Percentiles rank a stretch among this genome's conserved stretches.
These are phyloP conservation scores for Antigone vipio DNA, from an alignment of 2,113 vertebrate genomes.

Conservation along the genomic window DNA sequence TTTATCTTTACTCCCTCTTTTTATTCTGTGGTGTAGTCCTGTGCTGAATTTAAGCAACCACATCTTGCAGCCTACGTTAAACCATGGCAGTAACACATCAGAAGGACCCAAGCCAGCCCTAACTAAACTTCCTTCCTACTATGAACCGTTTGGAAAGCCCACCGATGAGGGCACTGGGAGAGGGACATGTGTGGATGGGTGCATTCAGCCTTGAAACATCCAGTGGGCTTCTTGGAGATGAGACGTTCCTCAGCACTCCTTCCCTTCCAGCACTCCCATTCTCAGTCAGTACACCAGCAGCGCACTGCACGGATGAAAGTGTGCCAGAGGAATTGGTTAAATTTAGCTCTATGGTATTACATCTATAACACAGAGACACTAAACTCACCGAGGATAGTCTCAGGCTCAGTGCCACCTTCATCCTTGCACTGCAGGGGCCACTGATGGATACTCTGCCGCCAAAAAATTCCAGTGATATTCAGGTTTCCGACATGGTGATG, in stretches of 20 bases:
- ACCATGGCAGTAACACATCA: fast-evolving
- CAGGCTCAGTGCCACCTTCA: background rate
- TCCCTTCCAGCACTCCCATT: background rate
- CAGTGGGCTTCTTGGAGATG: background rate
- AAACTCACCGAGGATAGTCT: background rate
- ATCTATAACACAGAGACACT: background rate
- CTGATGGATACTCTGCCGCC: background rate
- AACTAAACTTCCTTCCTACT: background rate
- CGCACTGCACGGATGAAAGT: background rate
- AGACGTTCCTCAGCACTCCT: background rate
- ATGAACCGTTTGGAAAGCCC: background rate
- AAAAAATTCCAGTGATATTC: conserved; percentile 27
- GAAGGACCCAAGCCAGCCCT: background rate
- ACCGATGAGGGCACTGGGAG: background rate
- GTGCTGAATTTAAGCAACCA: background rate
- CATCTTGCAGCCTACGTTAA: background rate
- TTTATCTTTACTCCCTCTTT: background rate
- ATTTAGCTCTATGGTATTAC: background rate
- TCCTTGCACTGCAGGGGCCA: background rate
- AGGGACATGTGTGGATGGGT: background rate
- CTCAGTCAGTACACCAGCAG: background rate
- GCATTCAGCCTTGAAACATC: background rate
- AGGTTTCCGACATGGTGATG: background rate
- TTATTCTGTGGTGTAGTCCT: background rate
- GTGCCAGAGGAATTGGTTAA: background rate